Conservation (phyloP, 1,140 invertebrate genomes). For the Lerema accius region DNA sequence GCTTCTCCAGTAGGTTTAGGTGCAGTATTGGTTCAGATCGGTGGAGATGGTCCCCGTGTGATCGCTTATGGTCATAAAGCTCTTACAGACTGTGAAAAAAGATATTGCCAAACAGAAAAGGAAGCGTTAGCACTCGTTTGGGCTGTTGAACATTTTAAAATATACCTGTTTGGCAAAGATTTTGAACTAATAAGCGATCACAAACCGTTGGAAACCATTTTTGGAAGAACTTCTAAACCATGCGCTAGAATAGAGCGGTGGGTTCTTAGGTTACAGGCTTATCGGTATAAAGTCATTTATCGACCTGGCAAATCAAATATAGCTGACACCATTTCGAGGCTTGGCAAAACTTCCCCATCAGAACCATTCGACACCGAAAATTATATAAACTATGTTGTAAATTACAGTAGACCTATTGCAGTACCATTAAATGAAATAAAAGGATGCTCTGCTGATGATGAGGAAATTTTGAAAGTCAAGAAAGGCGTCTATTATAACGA, state of each 20-base stretch:
- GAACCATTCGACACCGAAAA: too few species aligned
- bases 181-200: constrained; percentile 62
- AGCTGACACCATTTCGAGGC: constrained; percentile 33
- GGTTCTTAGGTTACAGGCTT: constrained; percentile 45
- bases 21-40: constrained; percentile 54
- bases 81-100: constrained; percentile 43
- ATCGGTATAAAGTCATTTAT: constrained; percentile 38
- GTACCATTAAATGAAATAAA: constrained; percentile 3
- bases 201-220: constrained; percentile 54
- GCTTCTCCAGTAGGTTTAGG: constrained; percentile 73
- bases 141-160: constrained; percentile 41
- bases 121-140: constrained; percentile 52
- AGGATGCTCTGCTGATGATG: neutral
- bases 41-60: constrained; percentile 34
- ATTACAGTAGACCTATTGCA: neutral
- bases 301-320: constrained; percentile 45
- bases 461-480: neutral
- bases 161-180: constrained; percentile 44
- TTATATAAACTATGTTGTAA: neutral
- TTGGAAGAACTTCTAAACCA: constrained; percentile 46
- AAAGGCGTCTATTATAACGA: neutral
- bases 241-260: constrained; percentile 43
- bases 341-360: too few species aligned
- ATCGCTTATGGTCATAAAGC: constrained; percentile 48
- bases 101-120: constrained; percentile 54